Evolutionary conservation across 2,797 vertebrate genomes (phyloP).

Genomic region (Borostomias antarcticus): DNA sequence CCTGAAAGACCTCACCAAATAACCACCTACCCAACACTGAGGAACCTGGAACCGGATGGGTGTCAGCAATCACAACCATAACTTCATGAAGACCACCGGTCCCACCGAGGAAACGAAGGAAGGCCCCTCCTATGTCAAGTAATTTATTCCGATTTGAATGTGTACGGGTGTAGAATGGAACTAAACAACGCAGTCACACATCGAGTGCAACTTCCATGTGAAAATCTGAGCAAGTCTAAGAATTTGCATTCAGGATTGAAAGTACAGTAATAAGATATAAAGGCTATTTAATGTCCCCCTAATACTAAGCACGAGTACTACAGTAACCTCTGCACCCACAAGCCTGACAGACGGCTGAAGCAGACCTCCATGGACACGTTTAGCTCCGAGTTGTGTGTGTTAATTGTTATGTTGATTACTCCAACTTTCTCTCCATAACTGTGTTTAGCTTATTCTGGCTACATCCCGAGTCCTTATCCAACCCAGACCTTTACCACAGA

Average conservation of each 20-base stretch:
- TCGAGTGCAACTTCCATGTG: no score
- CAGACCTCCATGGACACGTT: background rate
- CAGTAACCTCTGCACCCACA: background rate
- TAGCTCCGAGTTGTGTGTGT: constrained; percentile 25
- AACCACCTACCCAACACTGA: constrained; percentile 51
- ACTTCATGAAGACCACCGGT: constrained; percentile 42
- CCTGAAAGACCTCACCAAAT: constrained; percentile 85
- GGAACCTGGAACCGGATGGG: constrained; percentile 44
- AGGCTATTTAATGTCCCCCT: no score
- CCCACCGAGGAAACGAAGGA: constrained; percentile 38
- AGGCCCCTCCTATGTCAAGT: constrained; percentile 19
- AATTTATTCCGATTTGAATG: constrained; percentile 17
- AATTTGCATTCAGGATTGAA: constrained; percentile 13
- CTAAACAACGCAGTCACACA: no score
- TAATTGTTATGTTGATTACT: constrained; percentile 19
- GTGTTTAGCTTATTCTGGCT: constrained; percentile 25
- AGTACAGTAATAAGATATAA: no score
- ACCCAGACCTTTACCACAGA: constrained; percentile 30
- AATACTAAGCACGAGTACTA: background rate
- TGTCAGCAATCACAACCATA: constrained; percentile 13
- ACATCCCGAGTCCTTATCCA: constrained; percentile 20
- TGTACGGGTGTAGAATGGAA: no score
- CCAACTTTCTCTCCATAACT: constrained; percentile 11
- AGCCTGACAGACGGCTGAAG: no score
- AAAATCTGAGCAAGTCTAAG: no score